Evolutionary conservation across 2,888 invertebrate species (phyloP).

Genomic region (Cacoxenus indagator): DNA sequence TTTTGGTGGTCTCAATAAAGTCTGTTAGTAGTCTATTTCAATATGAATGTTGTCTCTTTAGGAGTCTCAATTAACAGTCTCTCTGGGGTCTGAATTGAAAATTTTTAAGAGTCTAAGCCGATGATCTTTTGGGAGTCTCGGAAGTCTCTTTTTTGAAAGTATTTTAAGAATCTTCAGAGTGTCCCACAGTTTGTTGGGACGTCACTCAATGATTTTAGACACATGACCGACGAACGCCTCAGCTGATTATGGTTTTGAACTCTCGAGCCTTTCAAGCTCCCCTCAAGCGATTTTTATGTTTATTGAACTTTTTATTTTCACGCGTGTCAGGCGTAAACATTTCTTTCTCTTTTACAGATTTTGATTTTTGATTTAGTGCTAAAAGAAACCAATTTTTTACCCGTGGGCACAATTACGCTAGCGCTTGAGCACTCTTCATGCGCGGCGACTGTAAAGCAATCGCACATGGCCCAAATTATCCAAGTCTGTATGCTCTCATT

Average conservation of each 20-base stretch:
- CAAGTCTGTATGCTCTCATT: background rate
- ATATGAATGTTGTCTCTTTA: too few species aligned
- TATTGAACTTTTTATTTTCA: background rate
- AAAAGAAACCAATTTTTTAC: background rate
- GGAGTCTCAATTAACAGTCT: too few species aligned
- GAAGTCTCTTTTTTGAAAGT: too few species aligned
- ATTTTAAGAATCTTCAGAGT: too few species aligned
- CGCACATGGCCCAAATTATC: conserved; percentile 1
- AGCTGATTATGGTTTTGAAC: background rate
- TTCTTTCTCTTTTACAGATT: background rate
- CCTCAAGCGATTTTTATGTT: background rate
- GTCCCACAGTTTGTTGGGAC: too few species aligned
- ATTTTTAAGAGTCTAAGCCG: too few species aligned
- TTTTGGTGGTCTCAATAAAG: too few species aligned
- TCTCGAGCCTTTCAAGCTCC: background rate
- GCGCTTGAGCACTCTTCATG: background rate
- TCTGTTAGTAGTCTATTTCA: too few species aligned
- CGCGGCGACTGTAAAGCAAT: background rate
- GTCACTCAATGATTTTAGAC: too few species aligned
- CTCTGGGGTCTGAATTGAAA: too few species aligned
- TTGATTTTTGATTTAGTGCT: background rate
- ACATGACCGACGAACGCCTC: too few species aligned
- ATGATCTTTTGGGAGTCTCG: too few species aligned
- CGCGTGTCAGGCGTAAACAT: background rate
- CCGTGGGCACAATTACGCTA: background rate